A percentile compares a stretch with the other conserved stretches of the same genome.
Evolutionary conservation across 2,888 invertebrate species (phyloP).

Genomic region (Meteorus cinctellus): DNA sequence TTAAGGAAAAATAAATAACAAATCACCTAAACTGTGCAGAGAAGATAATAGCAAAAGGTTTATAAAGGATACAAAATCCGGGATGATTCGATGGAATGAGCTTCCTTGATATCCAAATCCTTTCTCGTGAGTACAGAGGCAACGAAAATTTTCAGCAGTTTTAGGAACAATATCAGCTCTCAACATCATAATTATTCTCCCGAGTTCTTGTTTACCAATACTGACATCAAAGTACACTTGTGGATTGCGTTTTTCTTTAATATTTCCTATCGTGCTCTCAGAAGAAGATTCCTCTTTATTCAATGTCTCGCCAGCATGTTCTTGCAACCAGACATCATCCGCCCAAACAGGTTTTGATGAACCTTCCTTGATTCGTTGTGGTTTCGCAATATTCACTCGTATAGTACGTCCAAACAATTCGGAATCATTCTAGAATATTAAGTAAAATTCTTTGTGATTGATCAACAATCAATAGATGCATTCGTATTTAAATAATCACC

Average conservation of each 20-base stretch:
- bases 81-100: conserved; percentile 94
- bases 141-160: conserved; percentile 95
- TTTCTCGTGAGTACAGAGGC: conserved; percentile 95
- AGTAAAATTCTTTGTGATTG: not conserved
- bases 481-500: conserved; percentile 76
- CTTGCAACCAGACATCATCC: conserved; percentile 98
- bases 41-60: not conserved
- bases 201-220: conserved; percentile 90
- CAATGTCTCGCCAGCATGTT: conserved; percentile 94
- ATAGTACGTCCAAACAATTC: conserved; percentile 98
- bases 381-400: conserved; percentile 96
- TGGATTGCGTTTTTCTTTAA: conserved; percentile 80
- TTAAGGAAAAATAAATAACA: conserved; percentile 38
- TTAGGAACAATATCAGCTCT: conserved; percentile 94
- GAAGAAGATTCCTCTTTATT: conserved; percentile 74
- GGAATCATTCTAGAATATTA: conserved; percentile 75
- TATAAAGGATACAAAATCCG: conserved; percentile 93
- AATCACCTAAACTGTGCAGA: no score
- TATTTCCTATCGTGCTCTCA: conserved; percentile 53
- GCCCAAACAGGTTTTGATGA: conserved; percentile 97
- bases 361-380: conserved; percentile 96
- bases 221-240: conserved; percentile 97
- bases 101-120: conserved; percentile 97
- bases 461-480: not conserved
- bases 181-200: conserved; percentile 93